A percentile compares a stretch with the other conserved stretches of the same genome.
Conservation (phyloP, 1,140 invertebrate genomes). For the Drosophila ohnishii region DNA sequence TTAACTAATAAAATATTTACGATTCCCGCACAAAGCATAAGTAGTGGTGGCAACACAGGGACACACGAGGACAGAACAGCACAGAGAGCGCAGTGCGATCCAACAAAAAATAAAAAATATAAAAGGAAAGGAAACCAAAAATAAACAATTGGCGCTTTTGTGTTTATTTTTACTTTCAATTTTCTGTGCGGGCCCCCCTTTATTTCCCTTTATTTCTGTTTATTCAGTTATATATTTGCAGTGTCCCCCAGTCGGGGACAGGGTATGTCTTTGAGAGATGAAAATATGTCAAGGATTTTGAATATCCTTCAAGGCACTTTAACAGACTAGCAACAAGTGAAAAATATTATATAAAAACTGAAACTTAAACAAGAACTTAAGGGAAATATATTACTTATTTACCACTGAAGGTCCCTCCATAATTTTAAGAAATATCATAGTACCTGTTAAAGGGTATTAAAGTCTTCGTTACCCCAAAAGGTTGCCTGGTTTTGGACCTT, state of each 20-base stretch:
- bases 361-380: too few relatives aligned
- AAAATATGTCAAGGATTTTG: neutral
- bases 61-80: constrained; percentile 7
- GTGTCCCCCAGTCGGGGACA: neutral
- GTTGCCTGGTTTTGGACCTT: neutral
- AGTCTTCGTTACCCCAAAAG: neutral
- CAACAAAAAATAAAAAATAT: neutral
- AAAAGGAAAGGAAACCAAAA: constrained; percentile 1
- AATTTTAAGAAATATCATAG: neutral
- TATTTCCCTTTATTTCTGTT: constrained; percentile 18
- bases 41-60: constrained; percentile 35
- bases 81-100: neutral
- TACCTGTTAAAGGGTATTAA: neutral
- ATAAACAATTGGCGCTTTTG: constrained; percentile 55
- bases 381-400: too few relatives aligned
- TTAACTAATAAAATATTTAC: constrained; percentile 68
- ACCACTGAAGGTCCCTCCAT: too few relatives aligned
- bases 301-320: neutral
- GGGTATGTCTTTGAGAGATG: neutral
- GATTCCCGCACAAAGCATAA: constrained; percentile 35
- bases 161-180: constrained; percentile 68
- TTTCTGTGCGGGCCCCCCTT: constrained; percentile 11
- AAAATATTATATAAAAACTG: too few relatives aligned
- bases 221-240: constrained; percentile 22
- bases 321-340: too few relatives aligned